Evolutionary conservation across 2,797 vertebrate species (phyloP).

Genomic region (Myripristis murdjan): DNA sequence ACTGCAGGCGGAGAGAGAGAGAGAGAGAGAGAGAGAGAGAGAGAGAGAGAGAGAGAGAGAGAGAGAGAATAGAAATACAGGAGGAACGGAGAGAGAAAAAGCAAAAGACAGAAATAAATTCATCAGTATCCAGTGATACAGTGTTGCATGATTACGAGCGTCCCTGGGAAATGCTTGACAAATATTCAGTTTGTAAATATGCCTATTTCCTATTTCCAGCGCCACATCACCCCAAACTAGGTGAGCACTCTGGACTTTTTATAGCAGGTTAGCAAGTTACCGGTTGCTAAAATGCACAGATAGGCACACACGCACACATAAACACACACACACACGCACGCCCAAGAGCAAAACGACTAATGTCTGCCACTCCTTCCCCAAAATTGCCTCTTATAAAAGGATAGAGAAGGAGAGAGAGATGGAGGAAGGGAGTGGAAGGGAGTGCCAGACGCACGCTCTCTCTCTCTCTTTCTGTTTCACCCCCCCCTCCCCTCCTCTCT

Average conservation of each 20-base stretch:
- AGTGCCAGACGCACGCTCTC: conserved; percentile 79
- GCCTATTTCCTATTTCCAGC: conserved; percentile 43
- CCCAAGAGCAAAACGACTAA: conserved; percentile 84
- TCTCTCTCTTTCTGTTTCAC: too few species aligned
- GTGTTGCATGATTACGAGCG: conserved; percentile 61
- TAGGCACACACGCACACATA: conserved; percentile 34
- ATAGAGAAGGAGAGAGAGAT: conserved; percentile 59
- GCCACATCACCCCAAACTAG: conserved; percentile 44
- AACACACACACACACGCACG: conserved; percentile 19
- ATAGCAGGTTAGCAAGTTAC: conserved; percentile 54
- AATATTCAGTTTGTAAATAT: conserved; percentile 37
- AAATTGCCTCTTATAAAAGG: conserved; percentile 92
- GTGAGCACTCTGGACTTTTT: conserved; percentile 63
- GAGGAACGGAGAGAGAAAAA: conserved; percentile 17
- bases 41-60: conserved; percentile 15
- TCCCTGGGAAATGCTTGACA: conserved; percentile 40
- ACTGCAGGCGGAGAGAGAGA: conserved; percentile 72
- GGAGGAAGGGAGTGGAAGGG: conserved; percentile 70
- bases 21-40: conserved; percentile 35
- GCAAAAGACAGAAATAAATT: conserved; percentile 19
- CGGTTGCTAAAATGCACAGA: conserved; percentile 65
- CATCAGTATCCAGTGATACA: conserved; percentile 40
- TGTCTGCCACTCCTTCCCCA: conserved; percentile 84
- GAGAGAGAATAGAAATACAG: conserved; percentile 11
- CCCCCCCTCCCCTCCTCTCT: too few species aligned